Conservation (phyloP, 2,888 invertebrate genomes). For the Nematopogon swammerdamellus region DNA sequence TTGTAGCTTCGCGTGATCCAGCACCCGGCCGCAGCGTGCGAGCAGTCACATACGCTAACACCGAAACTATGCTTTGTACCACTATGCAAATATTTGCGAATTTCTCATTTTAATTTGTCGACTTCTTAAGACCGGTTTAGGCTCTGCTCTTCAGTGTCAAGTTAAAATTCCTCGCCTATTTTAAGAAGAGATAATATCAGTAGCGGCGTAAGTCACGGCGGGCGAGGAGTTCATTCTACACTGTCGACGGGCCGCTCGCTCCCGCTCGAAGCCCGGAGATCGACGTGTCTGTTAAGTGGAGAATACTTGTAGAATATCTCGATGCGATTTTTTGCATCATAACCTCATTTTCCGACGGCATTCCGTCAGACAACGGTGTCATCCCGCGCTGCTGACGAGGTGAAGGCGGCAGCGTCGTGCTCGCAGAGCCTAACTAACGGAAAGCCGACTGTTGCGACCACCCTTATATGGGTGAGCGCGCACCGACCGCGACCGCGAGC, state of each 20-base stretch:
- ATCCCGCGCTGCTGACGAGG: conserved; percentile 20
- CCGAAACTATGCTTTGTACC: too few relatives aligned
- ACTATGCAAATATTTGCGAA: background rate
- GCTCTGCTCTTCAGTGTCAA: background rate
- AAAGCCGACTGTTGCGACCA: conserved; percentile 25
- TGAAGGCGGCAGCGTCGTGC: too few relatives aligned
- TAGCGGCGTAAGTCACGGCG: background rate
- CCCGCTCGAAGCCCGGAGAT: background rate
- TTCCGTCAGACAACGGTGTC: conserved; percentile 33
- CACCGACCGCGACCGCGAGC: conserved; percentile 12
- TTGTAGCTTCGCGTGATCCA: too few relatives aligned
- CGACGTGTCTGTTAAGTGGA: background rate
- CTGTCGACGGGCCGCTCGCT: background rate
- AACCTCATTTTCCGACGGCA: conserved; percentile 11
- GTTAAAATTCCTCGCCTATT: background rate
- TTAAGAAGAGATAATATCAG: too few relatives aligned
- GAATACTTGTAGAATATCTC: conserved; percentile 2
- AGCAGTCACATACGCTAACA: too few relatives aligned
- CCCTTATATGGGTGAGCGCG: conserved; percentile 39
- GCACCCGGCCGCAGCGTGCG: too few relatives aligned
- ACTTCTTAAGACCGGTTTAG: background rate
- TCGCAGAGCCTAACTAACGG: conserved; percentile 28
- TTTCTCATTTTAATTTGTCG: background rate
- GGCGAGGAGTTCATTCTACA: background rate
- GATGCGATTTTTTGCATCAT: conserved; percentile 5